Percentiles rank a stretch among this genome's conserved stretches.
Evolutionary conservation across 1,140 invertebrate species (phyloP).

Genomic region (Prorops nasuta): DNA sequence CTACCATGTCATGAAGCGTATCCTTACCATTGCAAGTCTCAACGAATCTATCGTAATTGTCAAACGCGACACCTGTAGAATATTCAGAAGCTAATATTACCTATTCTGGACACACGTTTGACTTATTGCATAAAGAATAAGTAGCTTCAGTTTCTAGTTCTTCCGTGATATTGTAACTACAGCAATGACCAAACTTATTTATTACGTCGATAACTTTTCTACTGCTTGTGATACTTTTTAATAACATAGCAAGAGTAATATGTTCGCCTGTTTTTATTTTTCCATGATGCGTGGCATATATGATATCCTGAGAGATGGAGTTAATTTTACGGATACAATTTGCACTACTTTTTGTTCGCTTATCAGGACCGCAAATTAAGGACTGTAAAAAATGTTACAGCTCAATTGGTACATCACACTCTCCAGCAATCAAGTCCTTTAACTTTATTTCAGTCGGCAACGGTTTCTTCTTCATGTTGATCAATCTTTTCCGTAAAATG

Average conservation of each 20-base stretch:
- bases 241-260: constrained; percentile 1
- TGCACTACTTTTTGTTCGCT: constrained; percentile 14
- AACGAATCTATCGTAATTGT: constrained; percentile 31
- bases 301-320: constrained; percentile 7
- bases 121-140: background rate
- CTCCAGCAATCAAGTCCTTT: constrained; percentile 20
- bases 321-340: constrained; percentile 10
- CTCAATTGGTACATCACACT: constrained; percentile 18
- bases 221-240: constrained; percentile 2
- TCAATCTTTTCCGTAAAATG: constrained; percentile 25
- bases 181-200: constrained; percentile 7
- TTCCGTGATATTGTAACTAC: background rate
- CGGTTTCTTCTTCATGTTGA: constrained; percentile 15
- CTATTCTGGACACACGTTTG: constrained; percentile 5
- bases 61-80: constrained; percentile 27
- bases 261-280: constrained; percentile 4
- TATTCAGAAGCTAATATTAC: constrained; percentile 8
- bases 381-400: constrained; percentile 19
- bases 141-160: constrained; percentile 4
- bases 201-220: constrained; percentile 6
- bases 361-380: constrained; percentile 11
- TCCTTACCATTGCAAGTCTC: constrained; percentile 28
- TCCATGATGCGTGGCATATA: constrained; percentile 6
- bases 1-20: constrained; percentile 7
- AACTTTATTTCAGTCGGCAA: constrained; percentile 17